A percentile compares a stretch with the other conserved stretches of the same genome.
Evolutionary conservation across 2,888 invertebrate genomes (phyloP).

Genomic region (Chymomyza procnemis): DNA sequence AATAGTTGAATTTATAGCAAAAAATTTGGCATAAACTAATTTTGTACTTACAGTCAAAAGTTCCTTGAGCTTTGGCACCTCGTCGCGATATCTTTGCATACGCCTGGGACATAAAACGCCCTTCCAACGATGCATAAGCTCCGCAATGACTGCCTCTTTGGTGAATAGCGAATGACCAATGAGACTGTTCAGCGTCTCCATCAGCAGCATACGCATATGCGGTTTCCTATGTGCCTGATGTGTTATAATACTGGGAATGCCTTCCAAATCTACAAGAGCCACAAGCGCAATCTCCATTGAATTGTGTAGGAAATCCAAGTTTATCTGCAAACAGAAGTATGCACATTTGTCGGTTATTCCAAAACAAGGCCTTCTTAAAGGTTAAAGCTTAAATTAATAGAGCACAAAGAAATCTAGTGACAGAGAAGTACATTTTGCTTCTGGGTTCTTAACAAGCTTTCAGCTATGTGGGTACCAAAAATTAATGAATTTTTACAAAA

Average conservation of each 20-base stretch:
- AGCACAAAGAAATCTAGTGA: too few relatives aligned
- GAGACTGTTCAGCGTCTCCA: conserved; percentile 61
- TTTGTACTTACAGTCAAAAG: conserved; percentile 54
- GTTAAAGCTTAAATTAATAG: too few relatives aligned
- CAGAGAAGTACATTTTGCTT: too few relatives aligned
- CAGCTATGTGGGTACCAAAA: too few relatives aligned
- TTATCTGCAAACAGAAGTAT: conserved; percentile 33
- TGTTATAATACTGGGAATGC: conserved; percentile 67
- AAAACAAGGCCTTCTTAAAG: too few relatives aligned
- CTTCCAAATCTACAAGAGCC: conserved; percentile 56
- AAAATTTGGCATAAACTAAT: neutral
- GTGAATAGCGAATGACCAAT: conserved; percentile 72
- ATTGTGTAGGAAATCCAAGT: conserved; percentile 47
- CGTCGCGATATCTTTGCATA: conserved; percentile 51
- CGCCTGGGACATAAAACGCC: conserved; percentile 47
- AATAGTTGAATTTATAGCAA: neutral
- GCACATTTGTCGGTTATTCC: too few relatives aligned
- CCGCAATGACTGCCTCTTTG: conserved; percentile 68
- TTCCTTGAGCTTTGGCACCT: conserved; percentile 46
- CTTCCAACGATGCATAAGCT: conserved; percentile 60
- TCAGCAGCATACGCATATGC: conserved; percentile 37
- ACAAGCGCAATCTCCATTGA: conserved; percentile 49
- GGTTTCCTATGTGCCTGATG: conserved; percentile 52
- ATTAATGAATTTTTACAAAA: too few relatives aligned
- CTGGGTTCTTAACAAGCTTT: too few relatives aligned